Evolutionary conservation across 1,140 invertebrate genomes (phyloP).

Genomic region (Drosophila virilis): DNA sequence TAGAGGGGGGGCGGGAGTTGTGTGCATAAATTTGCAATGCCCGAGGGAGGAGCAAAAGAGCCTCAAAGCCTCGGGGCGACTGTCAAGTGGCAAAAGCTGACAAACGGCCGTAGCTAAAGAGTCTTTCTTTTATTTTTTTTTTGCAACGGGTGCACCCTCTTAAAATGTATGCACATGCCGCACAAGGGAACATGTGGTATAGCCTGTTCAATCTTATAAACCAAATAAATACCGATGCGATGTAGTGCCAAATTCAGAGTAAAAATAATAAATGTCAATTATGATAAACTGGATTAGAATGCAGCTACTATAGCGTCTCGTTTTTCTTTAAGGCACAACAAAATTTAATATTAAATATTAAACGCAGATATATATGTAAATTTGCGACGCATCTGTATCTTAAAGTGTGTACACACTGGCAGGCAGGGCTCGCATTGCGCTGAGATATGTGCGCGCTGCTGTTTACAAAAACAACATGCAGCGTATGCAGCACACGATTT

Average conservation of each 20-base stretch:
- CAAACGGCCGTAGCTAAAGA: conserved; percentile 30
- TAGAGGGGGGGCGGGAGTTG: conserved; percentile 6
- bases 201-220: conserved; percentile 4
- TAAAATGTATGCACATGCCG: conserved; percentile 32
- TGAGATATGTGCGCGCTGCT: conserved; percentile 42
- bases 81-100: conserved; percentile 44
- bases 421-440: conserved; percentile 27
- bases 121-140: conserved; percentile 21
- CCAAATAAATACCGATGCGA: conserved; percentile 26
- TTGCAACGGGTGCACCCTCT: neutral
- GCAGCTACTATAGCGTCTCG: no score
- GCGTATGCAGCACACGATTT: conserved; percentile 83
- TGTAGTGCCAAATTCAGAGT: no score
- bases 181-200: conserved; percentile 8
- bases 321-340: no score
- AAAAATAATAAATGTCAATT: no score
- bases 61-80: conserved; percentile 32
- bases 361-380: conserved; percentile 17
- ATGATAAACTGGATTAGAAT: no score
- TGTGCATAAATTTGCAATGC: conserved; percentile 50
- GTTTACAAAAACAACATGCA: conserved; percentile 63
- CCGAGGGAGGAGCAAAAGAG: conserved; percentile 9
- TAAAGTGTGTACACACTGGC: conserved; percentile 47
- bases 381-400: conserved; percentile 26
- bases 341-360: neutral